Conservation (phyloP, 2,113 vertebrate species). For the Podilymbus podiceps region DNA sequence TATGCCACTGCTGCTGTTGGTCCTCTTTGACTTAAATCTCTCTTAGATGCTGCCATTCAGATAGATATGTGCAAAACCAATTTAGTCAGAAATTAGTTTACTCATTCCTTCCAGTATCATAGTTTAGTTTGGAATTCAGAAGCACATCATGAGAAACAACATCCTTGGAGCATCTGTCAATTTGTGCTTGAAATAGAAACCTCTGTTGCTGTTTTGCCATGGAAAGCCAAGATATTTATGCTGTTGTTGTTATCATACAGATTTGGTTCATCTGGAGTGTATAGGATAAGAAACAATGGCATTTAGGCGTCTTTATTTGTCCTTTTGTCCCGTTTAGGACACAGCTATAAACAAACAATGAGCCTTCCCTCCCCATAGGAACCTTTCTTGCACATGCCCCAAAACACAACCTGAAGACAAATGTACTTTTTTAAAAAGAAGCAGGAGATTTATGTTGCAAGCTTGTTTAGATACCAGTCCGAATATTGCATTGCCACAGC, state of each 20-base stretch:
- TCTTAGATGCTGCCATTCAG: neutral
- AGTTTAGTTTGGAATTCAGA: neutral
- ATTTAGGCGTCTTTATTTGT: neutral
- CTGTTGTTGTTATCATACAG: neutral
- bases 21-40: neutral
- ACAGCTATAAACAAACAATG: constrained; percentile 25
- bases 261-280: neutral
- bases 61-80: neutral
- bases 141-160: neutral
- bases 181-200: constrained; percentile 30
- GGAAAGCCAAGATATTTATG: constrained; percentile 4
- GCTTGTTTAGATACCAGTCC: constrained; percentile 6
- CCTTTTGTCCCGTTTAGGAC: neutral
- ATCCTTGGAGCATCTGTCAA: neutral
- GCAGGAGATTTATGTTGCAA: neutral
- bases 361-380: neutral
- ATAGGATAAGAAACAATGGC: neutral
- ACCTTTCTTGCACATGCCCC: neutral
- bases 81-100: neutral
- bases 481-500: neutral
- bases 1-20: neutral
- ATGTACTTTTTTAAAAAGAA: neutral
- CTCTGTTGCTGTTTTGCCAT: neutral
- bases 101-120: neutral
- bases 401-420: constrained; percentile 28